Conservation (phyloP, 2,888 invertebrate species). For the Campoplex capitator region DNA sequence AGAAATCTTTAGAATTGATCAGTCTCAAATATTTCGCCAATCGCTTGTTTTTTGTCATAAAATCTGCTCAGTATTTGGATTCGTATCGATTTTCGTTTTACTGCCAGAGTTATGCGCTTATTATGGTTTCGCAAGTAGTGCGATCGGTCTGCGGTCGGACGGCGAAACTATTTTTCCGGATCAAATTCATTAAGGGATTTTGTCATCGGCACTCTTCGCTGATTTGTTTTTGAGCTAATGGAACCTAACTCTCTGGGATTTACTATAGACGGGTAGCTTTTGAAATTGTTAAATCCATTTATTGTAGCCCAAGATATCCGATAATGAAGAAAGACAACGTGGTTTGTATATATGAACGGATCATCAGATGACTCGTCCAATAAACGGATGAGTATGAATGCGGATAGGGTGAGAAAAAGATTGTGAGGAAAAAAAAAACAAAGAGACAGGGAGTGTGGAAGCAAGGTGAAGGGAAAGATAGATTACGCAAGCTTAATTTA, state of each 20-base stretch:
- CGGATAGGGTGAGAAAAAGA: not conserved
- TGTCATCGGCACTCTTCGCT: not conserved
- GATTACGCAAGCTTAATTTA: slow-evolving; percentile 50
- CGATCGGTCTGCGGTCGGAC: not conserved
- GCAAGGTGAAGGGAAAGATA: not conserved
- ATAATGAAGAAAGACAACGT: not conserved
- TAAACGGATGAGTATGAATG: not conserved
- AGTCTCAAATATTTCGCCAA: not conserved
- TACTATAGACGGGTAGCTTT: not conserved
- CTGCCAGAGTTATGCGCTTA: not conserved
- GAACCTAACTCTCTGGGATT: too few species aligned
- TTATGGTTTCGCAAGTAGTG: not conserved
- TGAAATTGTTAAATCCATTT: not conserved
- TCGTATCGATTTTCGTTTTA: not conserved
- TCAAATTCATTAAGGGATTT: not conserved
- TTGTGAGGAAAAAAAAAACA: not conserved
- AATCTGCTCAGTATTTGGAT: not conserved
- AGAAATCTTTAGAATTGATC: not conserved
- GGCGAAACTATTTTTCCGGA: not conserved
- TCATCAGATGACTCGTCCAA: not conserved
- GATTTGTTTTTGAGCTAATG: not conserved
- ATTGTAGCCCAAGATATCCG: not conserved
- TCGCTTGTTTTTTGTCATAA: not conserved
- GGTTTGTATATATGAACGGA: not conserved
- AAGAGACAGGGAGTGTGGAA: not conserved